These are phyloP conservation scores for Amitus sp. DNA, from an alignment of 2,888 invertebrate genomes.

Conservation along the genomic window DNA sequence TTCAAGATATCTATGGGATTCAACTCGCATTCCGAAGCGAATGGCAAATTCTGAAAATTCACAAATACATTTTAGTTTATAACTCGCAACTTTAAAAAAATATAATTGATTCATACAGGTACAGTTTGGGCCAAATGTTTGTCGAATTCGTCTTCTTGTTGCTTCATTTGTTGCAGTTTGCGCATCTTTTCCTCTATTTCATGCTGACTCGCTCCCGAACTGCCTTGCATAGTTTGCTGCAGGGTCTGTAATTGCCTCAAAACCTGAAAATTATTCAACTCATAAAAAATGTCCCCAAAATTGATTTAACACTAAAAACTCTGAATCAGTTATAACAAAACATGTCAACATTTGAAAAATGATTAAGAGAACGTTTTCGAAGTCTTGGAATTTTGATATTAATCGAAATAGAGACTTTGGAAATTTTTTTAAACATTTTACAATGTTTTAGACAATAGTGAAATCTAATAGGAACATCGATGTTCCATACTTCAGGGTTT, in stretches of 20 bases:
- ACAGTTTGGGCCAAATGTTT: conserved; percentile 80
- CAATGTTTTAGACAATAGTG: too few species aligned
- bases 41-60: conserved; percentile 70
- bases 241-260: conserved; percentile 88
- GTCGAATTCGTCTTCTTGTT: conserved; percentile 81
- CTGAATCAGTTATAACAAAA: too few species aligned
- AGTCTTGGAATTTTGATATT: too few species aligned
- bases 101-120: conserved; percentile 67
- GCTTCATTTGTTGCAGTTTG: conserved; percentile 76
- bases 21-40: conserved; percentile 74
- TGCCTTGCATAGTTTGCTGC: conserved; percentile 67
- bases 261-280: conserved; percentile 75
- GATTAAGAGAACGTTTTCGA: too few species aligned
- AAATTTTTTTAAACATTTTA: too few species aligned
- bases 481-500: conserved; percentile 59
- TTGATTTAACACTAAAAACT: too few species aligned
- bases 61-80: conserved; percentile 7
- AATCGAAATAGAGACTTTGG: too few species aligned
- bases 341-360: too few species aligned
- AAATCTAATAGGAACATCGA: too few species aligned
- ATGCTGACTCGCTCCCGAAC: conserved; percentile 66
- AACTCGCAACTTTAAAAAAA: neutral
- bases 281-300: too few species aligned
- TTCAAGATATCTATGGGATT: conserved; percentile 66
- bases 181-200: conserved; percentile 77